phyloP scores from a whole-genome alignment of 2,113 vertebrate genomes.

The Cyanoderma ruficeps region DNA sequence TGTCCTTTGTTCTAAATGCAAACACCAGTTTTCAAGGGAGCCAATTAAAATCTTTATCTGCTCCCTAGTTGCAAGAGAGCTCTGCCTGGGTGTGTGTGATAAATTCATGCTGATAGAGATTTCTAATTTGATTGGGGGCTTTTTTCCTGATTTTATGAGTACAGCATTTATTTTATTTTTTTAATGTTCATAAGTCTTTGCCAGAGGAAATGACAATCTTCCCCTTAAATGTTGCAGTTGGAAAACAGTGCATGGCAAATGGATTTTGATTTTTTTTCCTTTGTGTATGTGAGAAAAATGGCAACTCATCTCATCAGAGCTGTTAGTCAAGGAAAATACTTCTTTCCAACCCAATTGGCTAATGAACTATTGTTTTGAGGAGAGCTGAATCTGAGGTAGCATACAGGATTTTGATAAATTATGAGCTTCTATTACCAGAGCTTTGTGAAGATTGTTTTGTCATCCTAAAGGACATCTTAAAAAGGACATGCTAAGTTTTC shows the following conservation, averaged over 20 bases:
- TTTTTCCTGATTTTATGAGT: not conserved
- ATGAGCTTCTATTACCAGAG: not conserved
- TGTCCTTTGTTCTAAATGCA: slow-evolving; percentile 61
- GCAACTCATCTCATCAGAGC: not conserved
- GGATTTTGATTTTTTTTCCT: not conserved
- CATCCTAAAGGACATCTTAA: not conserved
- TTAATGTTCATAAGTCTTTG: not conserved
- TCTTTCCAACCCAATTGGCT: not conserved
- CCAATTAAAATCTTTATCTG: slow-evolving; percentile 82
- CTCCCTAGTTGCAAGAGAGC: slow-evolving; percentile 65
- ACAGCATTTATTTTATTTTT: not conserved
- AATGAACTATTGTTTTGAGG: not conserved
- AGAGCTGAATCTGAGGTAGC: not conserved
- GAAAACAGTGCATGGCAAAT: not conserved
- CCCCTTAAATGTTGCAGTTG: not conserved
- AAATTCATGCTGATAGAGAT: slow-evolving; percentile 50
- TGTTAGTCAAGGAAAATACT: not conserved
- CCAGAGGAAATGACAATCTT: not conserved
- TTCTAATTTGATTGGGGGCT: slow-evolving; percentile 44
- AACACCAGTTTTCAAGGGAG: slow-evolving; percentile 77
- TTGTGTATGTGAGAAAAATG: not conserved
- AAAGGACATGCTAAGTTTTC: not conserved
- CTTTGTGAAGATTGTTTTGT: not conserved
- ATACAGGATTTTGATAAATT: not conserved
- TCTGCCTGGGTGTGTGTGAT: slow-evolving; percentile 35